These are phyloP conservation scores for Drosophila pseudoobscura DNA, from an alignment of 1,140 invertebrate species.

Conservation along the genomic window DNA sequence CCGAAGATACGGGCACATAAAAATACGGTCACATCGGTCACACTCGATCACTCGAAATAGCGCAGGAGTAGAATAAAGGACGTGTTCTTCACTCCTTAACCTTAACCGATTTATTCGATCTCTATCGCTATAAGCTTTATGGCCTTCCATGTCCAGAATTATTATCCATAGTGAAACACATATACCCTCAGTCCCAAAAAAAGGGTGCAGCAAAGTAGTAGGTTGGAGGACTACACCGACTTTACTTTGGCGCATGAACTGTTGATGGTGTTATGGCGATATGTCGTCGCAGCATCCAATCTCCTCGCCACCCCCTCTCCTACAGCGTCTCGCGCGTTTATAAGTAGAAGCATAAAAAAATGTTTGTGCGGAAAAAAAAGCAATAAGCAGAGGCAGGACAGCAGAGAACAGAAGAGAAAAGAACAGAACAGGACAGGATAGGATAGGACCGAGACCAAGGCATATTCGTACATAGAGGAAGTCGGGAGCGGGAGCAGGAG, in stretches of 20 bases:
- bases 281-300: slow-evolving; percentile 55
- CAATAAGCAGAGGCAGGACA: slow-evolving; percentile 41
- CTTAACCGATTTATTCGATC: too few relatives aligned
- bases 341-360: slow-evolving; percentile 73
- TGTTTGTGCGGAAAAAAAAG: slow-evolving; percentile 65
- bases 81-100: too few relatives aligned
- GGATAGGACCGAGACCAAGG: slow-evolving; percentile 19
- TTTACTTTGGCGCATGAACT: slow-evolving; percentile 66
- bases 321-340: slow-evolving; percentile 44
- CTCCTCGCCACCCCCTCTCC: slow-evolving; percentile 1
- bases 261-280: slow-evolving; percentile 80
- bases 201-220: background rate
- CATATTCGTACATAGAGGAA: slow-evolving; percentile 9
- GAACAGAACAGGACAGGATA: slow-evolving; percentile 22
- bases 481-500: slow-evolving; percentile 4
- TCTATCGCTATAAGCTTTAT: too few relatives aligned
- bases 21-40: too few relatives aligned
- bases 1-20: too few relatives aligned
- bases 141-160: too few relatives aligned
- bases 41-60: too few relatives aligned
- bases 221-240: slow-evolving; percentile 34
- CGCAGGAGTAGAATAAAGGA: too few relatives aligned
- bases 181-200: too few relatives aligned
- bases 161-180: too few relatives aligned
- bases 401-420: background rate